A percentile compares a stretch with the other conserved stretches of the same genome.
phyloP scores from a whole-genome alignment of 2,113 vertebrate species.

The Bubo blakistoni region DNA sequence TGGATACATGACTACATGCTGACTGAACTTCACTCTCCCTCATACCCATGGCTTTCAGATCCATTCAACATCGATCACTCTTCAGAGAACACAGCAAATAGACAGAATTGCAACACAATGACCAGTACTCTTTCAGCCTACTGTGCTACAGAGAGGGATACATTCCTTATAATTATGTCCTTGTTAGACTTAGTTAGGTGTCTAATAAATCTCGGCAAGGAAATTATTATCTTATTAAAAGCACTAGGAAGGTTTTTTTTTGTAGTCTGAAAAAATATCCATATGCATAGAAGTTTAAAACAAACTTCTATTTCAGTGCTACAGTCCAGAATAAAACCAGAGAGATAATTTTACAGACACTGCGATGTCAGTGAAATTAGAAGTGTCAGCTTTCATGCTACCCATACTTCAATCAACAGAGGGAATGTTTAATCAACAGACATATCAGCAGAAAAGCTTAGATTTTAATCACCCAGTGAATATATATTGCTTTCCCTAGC shows the following conservation, averaged over 20 bases:
- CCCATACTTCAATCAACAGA: neutral
- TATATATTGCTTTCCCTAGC: neutral
- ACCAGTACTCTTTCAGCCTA: neutral
- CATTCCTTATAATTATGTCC: neutral
- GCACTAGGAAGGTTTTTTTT: neutral
- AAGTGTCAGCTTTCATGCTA: neutral
- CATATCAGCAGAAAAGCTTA: neutral
- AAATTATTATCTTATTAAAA: neutral
- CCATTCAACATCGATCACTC: constrained; percentile 54
- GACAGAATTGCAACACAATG: neutral
- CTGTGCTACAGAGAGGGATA: neutral
- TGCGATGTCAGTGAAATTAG: neutral
- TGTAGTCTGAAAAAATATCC: neutral
- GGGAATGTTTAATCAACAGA: neutral
- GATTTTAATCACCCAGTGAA: neutral
- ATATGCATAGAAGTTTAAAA: neutral
- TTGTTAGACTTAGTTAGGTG: neutral
- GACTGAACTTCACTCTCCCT: constrained; percentile 31
- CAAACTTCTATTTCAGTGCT: neutral
- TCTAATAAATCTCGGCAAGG: neutral
- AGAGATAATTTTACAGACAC: neutral
- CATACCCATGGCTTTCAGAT: constrained; percentile 47
- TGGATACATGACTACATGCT: constrained; percentile 34
- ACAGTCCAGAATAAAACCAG: neutral
- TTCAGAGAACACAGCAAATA: constrained; percentile 25